Evolutionary conservation across 2,888 invertebrate genomes (phyloP).

Genomic region (Formica aserva): DNA sequence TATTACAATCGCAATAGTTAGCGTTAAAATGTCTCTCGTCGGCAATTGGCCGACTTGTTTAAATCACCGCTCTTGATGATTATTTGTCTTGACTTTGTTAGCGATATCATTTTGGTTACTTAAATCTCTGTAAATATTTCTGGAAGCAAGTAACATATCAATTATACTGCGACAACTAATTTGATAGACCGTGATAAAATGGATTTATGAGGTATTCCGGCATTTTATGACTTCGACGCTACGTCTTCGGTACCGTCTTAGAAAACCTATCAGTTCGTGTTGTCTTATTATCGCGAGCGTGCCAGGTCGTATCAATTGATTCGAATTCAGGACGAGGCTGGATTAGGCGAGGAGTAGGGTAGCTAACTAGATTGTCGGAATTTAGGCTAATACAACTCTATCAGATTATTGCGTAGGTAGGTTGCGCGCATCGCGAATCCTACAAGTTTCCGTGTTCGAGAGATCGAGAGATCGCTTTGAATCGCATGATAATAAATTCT

Average conservation of each 20-base stretch:
- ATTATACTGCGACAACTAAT: background rate
- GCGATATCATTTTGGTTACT: background rate
- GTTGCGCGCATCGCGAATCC: conserved; percentile 41
- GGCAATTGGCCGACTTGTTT: background rate
- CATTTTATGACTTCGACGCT: conserved; percentile 47
- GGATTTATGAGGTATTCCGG: background rate
- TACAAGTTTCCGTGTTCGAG: conserved; percentile 43
- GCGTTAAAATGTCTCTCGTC: background rate
- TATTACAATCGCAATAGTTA: background rate
- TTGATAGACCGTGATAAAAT: background rate
- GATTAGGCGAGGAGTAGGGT: conserved; percentile 63
- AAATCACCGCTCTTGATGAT: background rate
- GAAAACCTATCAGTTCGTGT: conserved; percentile 60
- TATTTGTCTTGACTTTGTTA: background rate
- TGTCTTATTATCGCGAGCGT: conserved; percentile 51
- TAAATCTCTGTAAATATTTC: background rate
- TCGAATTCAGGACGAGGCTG: conserved; percentile 77
- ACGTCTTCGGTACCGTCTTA: conserved; percentile 37
- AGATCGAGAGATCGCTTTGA: background rate
- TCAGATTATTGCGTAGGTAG: conserved; percentile 69
- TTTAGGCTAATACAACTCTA: conserved; percentile 76
- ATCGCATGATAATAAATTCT: background rate
- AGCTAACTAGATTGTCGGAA: conserved; percentile 77
- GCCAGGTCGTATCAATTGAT: conserved; percentile 74
- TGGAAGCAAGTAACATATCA: background rate